Conservation (phyloP, 1,140 invertebrate species). For the Hylaeus volcanicus region DNA sequence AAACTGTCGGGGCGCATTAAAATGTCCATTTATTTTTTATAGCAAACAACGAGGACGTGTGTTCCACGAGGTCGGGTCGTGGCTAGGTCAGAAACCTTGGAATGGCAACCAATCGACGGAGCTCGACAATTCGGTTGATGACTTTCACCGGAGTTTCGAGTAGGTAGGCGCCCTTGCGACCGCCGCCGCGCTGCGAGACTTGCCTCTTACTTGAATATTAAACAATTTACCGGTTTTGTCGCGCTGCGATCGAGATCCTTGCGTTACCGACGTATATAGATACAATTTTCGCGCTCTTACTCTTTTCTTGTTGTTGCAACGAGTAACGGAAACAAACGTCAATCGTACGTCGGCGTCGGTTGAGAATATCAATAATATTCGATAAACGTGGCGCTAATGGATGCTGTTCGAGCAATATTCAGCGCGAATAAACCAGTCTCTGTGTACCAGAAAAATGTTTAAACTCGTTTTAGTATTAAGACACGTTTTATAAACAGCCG, state of each 20-base stretch:
- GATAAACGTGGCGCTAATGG: too few species aligned
- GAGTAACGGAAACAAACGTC: neutral
- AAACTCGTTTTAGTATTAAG: too few species aligned
- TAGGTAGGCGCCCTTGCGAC: constrained; percentile 61
- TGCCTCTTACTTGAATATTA: constrained; percentile 56
- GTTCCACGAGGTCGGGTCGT: constrained; percentile 19
- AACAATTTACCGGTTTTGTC: constrained; percentile 7
- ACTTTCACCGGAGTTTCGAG: constrained; percentile 56
- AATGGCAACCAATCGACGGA: constrained; percentile 42
- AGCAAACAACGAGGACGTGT: neutral
- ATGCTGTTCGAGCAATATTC: too few species aligned
- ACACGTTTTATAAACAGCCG: too few species aligned
- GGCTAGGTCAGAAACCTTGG: constrained; percentile 64
- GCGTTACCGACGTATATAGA: neutral
- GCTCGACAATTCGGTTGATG: constrained; percentile 54
- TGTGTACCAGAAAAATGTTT: too few species aligned
- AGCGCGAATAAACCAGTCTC: too few species aligned
- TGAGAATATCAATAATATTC: too few species aligned
- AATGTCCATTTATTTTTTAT: too few species aligned
- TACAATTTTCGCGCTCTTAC: neutral
- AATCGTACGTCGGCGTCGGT: neutral
- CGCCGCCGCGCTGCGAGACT: constrained; percentile 4
- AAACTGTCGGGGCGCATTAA: too few species aligned
- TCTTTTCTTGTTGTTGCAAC: neutral
- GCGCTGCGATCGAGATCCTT: neutral